Evolutionary conservation across 2,113 vertebrate genomes (phyloP).

Genomic region (Turnix velox): DNA sequence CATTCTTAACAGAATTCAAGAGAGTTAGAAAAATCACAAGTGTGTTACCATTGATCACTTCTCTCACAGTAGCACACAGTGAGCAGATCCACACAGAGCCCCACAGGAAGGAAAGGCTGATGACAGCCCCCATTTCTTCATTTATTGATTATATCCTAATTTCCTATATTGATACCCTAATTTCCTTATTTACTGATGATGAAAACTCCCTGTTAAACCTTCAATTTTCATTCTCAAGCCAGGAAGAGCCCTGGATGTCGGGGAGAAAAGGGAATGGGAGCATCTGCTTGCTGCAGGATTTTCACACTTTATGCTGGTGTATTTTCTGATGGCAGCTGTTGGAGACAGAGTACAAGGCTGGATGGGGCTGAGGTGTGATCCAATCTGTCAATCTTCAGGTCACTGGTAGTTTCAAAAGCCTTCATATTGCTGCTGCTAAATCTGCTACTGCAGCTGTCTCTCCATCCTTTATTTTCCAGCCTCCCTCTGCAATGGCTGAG

Average conservation of each 20-base stretch:
- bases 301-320: neutral
- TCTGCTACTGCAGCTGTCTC: neutral
- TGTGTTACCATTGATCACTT: neutral
- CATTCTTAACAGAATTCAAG: neutral
- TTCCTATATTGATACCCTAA: too few relatives aligned
- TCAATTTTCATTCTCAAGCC: neutral
- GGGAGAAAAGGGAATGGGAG: neutral
- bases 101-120: neutral
- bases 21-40: neutral
- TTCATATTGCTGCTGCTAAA: neutral
- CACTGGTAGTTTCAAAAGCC: neutral
- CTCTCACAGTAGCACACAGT: neutral
- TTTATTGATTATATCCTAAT: neutral
- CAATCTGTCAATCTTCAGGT: constrained; percentile 11
- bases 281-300: constrained; percentile 45
- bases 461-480: neutral
- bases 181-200: neutral
- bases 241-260: neutral
- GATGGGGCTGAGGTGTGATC: constrained; percentile 22
- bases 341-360: neutral
- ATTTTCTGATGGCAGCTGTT: constrained; percentile 24
- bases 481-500: neutral
- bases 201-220: neutral
- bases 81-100: neutral
- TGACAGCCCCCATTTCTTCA: neutral